These are phyloP conservation scores for Eupithecia centaureata DNA, from an alignment of 2,888 invertebrate genomes.

Conservation along the genomic window DNA sequence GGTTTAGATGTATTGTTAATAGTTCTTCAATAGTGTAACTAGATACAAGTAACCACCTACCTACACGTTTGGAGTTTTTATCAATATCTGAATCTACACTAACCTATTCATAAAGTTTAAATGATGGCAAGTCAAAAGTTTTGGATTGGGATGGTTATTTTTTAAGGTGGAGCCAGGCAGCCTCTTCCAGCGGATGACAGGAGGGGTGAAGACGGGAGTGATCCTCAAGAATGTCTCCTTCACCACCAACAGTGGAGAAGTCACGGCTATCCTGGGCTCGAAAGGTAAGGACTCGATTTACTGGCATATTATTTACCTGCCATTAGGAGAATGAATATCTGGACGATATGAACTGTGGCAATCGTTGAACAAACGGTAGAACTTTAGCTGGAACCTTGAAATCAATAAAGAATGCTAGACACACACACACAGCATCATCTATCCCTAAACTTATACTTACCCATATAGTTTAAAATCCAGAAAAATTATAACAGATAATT, in stretches of 20 bases:
- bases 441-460: no score
- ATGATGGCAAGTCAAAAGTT: not conserved
- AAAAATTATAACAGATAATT: no score
- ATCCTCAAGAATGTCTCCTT: constrained; percentile 97
- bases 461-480: no score
- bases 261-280: constrained; percentile 95
- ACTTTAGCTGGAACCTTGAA: not conserved
- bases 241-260: constrained; percentile 95
- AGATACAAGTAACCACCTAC: no score
- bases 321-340: not conserved
- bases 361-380: not conserved
- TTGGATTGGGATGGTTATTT: not conserved
- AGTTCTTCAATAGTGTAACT: no score
- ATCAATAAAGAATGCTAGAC: no score
- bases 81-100: no score
- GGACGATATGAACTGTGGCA: not conserved
- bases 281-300: constrained; percentile 85
- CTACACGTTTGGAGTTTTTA: no score
- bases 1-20: no score
- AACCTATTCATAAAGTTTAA: not conserved
- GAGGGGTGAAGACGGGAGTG: constrained; percentile 91
- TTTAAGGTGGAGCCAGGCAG: constrained; percentile 91
- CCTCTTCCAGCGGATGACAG: constrained; percentile 89
- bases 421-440: no score
- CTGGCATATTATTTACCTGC: not conserved